phyloP scores from a whole-genome alignment of 2,888 invertebrate genomes.

The Willowsia nigromaculata region DNA sequence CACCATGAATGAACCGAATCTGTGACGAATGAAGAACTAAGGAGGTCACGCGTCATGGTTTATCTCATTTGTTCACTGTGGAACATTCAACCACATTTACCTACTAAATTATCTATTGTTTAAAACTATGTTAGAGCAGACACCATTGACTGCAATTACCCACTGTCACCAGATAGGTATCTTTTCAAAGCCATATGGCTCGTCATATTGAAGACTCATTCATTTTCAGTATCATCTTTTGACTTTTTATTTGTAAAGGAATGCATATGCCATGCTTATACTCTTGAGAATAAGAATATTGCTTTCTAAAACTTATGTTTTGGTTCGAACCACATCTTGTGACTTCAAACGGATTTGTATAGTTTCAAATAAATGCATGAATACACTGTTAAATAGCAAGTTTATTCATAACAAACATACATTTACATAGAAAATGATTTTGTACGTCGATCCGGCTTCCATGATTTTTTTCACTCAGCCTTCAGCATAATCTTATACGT shows the following conservation, averaged over 20 bases:
- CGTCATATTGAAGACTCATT: background rate
- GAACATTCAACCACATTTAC: constrained; percentile 48
- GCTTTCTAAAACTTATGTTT: too few species aligned
- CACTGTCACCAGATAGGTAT: constrained; percentile 14
- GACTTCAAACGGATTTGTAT: too few species aligned
- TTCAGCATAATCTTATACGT: too few species aligned
- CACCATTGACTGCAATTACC: constrained; percentile 10
- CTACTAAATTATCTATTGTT: background rate
- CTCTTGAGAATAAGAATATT: too few species aligned
- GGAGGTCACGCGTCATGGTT: constrained; percentile 74
- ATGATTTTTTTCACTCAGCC: too few species aligned
- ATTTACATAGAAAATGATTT: too few species aligned
- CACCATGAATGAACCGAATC: constrained; percentile 53
- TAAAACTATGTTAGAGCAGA: background rate
- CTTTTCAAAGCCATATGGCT: constrained; percentile 2
- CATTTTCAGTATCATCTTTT: background rate
- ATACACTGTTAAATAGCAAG: too few species aligned
- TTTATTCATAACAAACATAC: too few species aligned
- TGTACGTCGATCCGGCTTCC: too few species aligned
- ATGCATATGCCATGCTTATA: background rate
- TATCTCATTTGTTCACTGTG: constrained; percentile 65
- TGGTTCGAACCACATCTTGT: too few species aligned
- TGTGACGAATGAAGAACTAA: constrained; percentile 75
- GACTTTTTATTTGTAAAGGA: background rate
- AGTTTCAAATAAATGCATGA: too few species aligned